Percentiles rank a stretch among this genome's conserved stretches.
phyloP scores from a whole-genome alignment of 2,113 vertebrate species.

The Phaethon lepturus region DNA sequence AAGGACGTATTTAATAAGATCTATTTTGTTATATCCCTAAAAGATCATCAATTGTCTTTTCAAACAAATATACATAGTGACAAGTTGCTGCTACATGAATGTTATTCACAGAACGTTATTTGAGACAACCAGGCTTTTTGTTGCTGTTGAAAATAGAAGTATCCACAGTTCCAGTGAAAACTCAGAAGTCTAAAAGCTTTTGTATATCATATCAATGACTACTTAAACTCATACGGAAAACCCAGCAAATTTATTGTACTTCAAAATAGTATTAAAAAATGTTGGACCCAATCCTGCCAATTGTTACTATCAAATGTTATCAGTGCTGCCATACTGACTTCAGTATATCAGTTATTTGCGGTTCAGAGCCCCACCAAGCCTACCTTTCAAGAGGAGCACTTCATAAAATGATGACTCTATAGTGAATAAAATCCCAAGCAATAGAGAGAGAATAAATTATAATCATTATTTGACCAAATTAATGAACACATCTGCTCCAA shows the following conservation, averaged over 20 bases:
- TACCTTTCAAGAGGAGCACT: neutral
- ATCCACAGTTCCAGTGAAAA: neutral
- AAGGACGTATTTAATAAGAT: neutral
- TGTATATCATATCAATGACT: neutral
- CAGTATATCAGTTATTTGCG: neutral
- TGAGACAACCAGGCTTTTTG: neutral
- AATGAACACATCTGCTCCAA: constrained; percentile 40
- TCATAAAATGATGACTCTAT: neutral
- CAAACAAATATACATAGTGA: neutral
- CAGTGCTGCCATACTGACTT: neutral
- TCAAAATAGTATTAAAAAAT: neutral
- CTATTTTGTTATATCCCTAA: neutral
- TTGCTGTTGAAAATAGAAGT: neutral
- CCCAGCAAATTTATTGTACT: fast-evolving
- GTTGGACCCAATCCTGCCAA: neutral
- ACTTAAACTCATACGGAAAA: neutral
- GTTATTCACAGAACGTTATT: neutral
- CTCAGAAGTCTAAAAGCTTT: neutral
- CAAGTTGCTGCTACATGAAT: neutral
- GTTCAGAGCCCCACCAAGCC: neutral
- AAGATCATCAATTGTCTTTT: constrained; percentile 16
- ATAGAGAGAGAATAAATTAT: neutral
- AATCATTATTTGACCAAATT: neutral
- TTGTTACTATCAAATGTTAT: neutral
- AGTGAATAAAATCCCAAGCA: neutral